Conservation (phyloP, 2,888 invertebrate genomes). For the Leptinotarsa peninsularis region DNA sequence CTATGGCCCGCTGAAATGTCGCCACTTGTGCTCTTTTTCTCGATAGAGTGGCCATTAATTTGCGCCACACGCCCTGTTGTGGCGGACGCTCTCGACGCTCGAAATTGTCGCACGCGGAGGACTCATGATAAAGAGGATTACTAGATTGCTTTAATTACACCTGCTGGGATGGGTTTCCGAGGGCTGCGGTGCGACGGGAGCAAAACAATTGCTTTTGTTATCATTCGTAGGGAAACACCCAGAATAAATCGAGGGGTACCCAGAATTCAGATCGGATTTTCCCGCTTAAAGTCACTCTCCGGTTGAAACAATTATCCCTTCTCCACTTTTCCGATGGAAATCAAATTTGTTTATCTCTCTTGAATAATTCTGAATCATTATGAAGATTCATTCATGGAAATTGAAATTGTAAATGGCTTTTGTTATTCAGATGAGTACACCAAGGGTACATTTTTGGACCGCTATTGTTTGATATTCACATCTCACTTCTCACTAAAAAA, state of each 20-base stretch:
- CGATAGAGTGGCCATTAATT: slow-evolving; percentile 13
- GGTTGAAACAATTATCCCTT: not conserved
- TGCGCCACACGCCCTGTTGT: not conserved
- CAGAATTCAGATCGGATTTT: not conserved
- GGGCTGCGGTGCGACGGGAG: not conserved
- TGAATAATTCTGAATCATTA: too few relatives aligned
- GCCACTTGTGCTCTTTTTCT: too few relatives aligned
- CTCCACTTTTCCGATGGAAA: too few relatives aligned
- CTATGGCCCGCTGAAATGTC: too few relatives aligned
- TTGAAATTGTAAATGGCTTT: too few relatives aligned
- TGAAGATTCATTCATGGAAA: too few relatives aligned
- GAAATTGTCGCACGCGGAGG: not conserved
- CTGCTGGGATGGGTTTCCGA: slow-evolving; percentile 10
- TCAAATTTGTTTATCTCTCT: too few relatives aligned
- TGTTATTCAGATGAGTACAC: too few relatives aligned
- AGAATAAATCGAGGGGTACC: not conserved
- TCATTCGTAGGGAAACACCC: slow-evolving; percentile 1
- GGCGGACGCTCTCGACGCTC: slow-evolving; percentile 8
- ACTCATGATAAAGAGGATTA: slow-evolving; percentile 15
- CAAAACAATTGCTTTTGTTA: slow-evolving; percentile 16
- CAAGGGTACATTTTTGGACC: too few relatives aligned
- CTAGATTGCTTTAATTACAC: slow-evolving; percentile 15
- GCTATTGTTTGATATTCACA: too few relatives aligned
- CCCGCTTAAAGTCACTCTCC: not conserved
- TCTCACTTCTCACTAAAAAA: too few relatives aligned